Evolutionary conservation across 2,888 invertebrate genomes (phyloP).

Genomic region (Brachypalpus laphriformis): DNA sequence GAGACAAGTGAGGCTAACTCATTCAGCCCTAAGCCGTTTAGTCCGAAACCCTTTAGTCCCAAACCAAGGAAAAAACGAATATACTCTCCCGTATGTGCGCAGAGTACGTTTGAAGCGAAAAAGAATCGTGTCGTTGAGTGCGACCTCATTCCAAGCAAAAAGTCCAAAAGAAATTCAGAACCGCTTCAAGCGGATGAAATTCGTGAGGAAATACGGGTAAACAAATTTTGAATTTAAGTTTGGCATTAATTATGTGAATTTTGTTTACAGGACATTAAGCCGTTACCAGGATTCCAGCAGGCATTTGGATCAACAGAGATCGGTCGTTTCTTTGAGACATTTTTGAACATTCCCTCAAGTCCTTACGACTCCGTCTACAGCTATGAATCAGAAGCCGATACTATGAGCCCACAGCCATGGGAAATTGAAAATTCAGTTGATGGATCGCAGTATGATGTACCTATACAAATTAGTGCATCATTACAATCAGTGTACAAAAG

Average conservation of each 20-base stretch:
- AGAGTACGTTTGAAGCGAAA: conserved; percentile 26
- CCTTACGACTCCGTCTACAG: conserved; percentile 75
- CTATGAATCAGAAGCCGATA: conserved; percentile 76
- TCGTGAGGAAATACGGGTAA: conserved; percentile 79
- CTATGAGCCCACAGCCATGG: conserved; percentile 76
- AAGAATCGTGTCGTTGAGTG: conserved; percentile 80
- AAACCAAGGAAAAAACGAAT: conserved; percentile 45
- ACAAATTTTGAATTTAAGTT: conserved; percentile 1
- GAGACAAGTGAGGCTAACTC: conserved; percentile 33
- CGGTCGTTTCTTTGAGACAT: conserved; percentile 91
- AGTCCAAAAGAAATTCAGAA: conserved; percentile 78
- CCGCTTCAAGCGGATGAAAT: conserved; percentile 67
- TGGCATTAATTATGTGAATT: not conserved
- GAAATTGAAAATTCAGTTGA: conserved; percentile 76
- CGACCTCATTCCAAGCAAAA: conserved; percentile 80
- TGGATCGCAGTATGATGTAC: conserved; percentile 76
- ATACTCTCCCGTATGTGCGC: conserved; percentile 3
- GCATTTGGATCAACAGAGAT: conserved; percentile 94
- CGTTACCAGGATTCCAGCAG: conserved; percentile 92
- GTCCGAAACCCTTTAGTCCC: conserved; percentile 41
- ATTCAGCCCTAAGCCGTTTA: conserved; percentile 44
- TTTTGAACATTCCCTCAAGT: conserved; percentile 81
- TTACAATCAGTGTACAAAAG: conserved; percentile 76
- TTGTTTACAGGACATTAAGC: conserved; percentile 81
- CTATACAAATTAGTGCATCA: conserved; percentile 76